Evolutionary conservation across 2,797 vertebrate species (phyloP).

Genomic region (Hyperoplus immaculatus): DNA sequence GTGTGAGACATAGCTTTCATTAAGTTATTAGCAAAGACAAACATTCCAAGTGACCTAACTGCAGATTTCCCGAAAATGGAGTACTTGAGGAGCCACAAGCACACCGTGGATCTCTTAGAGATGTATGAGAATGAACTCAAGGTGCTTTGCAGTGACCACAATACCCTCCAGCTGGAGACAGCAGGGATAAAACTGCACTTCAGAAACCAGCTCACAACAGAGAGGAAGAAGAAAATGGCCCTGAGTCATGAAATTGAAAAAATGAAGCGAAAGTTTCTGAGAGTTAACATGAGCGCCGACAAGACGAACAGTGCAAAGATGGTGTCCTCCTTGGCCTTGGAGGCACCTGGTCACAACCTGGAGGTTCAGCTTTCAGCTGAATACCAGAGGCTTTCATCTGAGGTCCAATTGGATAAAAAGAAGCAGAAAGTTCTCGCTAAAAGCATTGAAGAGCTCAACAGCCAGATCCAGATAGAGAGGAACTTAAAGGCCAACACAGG

Average conservation of each 20-base stretch:
- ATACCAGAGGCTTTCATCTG: background rate
- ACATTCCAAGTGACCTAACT: background rate
- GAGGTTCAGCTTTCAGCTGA: background rate
- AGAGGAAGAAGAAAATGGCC: background rate
- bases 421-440: background rate
- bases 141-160: background rate
- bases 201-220: background rate
- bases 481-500: background rate
- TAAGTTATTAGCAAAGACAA: background rate
- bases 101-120: background rate
- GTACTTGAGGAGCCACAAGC: background rate
- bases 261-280: background rate
- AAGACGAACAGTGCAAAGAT: too few species aligned
- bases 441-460: background rate
- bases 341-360: background rate
- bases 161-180: background rate
- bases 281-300: background rate
- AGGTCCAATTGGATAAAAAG: background rate
- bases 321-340: background rate
- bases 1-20: background rate
- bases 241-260: background rate
- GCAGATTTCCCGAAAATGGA: background rate
- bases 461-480: background rate
- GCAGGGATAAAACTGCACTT: background rate
- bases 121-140: background rate